Base-by-base conservation (phyloP, 2,113 vertebrate genomes). In the Myiozetetes cayanensis region DNA sequence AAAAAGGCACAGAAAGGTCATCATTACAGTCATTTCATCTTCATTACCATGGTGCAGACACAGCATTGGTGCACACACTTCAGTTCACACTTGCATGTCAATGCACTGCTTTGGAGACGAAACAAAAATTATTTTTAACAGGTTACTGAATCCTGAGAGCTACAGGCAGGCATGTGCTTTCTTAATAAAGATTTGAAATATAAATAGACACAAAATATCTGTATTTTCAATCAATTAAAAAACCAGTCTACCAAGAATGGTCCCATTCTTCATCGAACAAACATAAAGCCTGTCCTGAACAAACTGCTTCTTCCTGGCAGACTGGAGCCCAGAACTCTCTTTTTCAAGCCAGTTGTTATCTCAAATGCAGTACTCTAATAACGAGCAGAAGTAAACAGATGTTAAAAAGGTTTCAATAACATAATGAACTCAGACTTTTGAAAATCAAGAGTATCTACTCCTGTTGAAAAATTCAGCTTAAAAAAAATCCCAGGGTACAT, bases 1-100 rank as follows among this genome's bases (percentile, higher is more conserved):
- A 98, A 98, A 98, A 98, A 98, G 98, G 97, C 97, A 97, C 20
- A 44, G 97, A 97, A 96, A 98, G 98, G 98, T 97, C 98, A 97
- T 63, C 92, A 97, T 96, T 86, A 82, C 59, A 97, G 94, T 92
- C 96, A 70, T 91, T 97, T 96, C 94, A 96, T 98, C 98, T 98
- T 97, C 98, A 97, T 98, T 98, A 98, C 91, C 39, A 72, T 43
- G 47, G 94, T 87, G 71, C 83, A 92, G 91, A 61, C 86, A 41
- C 43, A 59, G 95, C 92, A 86, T 15, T n/a, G 89, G 94, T 47
- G 85, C 96, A 90, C 73, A 67, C 33, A 14, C 82, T 74, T 39
- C 55, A 77, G 73, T 21, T 95, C 85, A 56, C 37, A 80, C 61
- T 12, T 56, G 77, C 89, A 91, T 66, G 59, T 75, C 59, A 71